These are phyloP conservation scores for Micronycteris hirsuta DNA, from an alignment of 2,113 vertebrate species.

Conservation along the genomic window DNA sequence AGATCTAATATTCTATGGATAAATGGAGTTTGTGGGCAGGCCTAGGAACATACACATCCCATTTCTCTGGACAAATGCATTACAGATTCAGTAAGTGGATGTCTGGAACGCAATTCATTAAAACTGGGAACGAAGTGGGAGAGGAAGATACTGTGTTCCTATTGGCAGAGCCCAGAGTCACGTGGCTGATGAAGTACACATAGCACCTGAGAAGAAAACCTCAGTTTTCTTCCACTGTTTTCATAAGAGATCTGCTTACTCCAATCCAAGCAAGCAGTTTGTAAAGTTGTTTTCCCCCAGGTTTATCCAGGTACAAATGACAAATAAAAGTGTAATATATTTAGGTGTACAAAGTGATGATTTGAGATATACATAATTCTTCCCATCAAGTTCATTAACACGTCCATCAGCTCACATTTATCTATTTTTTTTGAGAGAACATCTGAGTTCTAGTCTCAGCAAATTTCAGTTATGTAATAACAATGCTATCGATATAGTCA, in stretches of 20 bases:
- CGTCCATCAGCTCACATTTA: neutral
- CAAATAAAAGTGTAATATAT: neutral
- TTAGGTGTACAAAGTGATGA: neutral
- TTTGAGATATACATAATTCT: neutral
- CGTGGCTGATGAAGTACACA: neutral
- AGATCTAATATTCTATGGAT: conserved; percentile 31
- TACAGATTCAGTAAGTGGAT: neutral
- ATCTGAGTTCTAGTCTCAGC: neutral
- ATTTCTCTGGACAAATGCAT: conserved; percentile 54
- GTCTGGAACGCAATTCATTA: neutral
- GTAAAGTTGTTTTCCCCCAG: neutral
- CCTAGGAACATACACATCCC: neutral
- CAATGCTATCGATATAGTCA: neutral
- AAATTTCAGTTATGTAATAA: neutral
- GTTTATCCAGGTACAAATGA: neutral
- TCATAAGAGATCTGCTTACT: neutral
- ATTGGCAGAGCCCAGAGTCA: neutral
- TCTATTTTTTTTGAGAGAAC: neutral
- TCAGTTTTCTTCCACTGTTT: neutral
- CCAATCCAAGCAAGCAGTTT: neutral
- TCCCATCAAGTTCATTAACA: neutral
- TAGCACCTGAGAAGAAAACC: neutral
- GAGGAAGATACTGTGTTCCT: neutral
- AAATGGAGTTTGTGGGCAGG: conserved; percentile 32
- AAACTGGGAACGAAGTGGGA: neutral